Base-by-base conservation (phyloP, 2,888 invertebrate species). In the Galeruca laticollis region DNA sequence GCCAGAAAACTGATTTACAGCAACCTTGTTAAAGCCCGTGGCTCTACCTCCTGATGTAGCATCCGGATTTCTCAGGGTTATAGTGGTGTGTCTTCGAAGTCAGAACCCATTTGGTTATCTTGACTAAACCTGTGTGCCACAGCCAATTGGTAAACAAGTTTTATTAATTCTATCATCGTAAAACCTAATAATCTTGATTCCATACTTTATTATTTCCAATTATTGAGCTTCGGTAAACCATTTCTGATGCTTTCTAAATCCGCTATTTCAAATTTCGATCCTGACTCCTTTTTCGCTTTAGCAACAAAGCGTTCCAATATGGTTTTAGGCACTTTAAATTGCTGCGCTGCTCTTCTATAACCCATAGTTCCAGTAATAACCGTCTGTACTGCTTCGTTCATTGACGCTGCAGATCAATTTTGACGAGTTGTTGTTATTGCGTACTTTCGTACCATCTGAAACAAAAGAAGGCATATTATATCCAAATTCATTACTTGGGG, bases 101-200 rank as follows among this genome's bases (percentile, higher is more conserved):
- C 87, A 75, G 87, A 86, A 33, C 88, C 88, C 87, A 87, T 87
- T 61, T 87, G n/a, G n/a, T n/a, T n/a, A n/a, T n/a, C n/a, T n/a
- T n/a, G 83, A 81, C 87, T 87, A 73, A 87, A 87, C 6, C 87
- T 87, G 33, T 33, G 4, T 76, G 86, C 87, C 76, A 86, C 87
- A 1, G 88, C 88, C 71, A 87, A 87, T 74, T 88, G 87, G 75
- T 87, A 88, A 26, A 87, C 88, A n/a, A 88, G 77, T 71, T 86
- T 86, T 43, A 87, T 82, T 60, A 88, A 87, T 73, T 88, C 73
- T 35, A 26, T 70, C 40, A 59, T 49, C 9, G 75, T 76, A 15
- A 76, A 49, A 1, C 76, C 75, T 65, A 65, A 76, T 40, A 75
- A 68, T 52, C 72, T 71, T 6, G 60, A 52, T 68, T 77, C 75